These are phyloP conservation scores for Piezodorus guildinii DNA, from an alignment of 1,140 invertebrate genomes.

Conservation along the genomic window DNA sequence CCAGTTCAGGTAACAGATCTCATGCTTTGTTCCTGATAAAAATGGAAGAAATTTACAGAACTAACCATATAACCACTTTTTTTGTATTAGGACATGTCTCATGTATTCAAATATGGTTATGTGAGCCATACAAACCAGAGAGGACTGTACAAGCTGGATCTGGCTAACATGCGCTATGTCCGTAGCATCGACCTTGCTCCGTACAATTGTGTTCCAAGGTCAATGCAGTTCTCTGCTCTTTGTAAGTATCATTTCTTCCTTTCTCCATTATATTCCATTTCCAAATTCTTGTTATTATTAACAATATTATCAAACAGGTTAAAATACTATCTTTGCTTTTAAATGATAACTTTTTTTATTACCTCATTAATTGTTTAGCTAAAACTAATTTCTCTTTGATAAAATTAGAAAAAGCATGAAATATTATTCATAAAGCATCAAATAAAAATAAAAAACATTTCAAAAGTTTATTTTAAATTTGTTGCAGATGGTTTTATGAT, in stretches of 20 bases:
- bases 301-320: too few species aligned
- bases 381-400: too few species aligned
- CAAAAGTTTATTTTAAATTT: conserved; percentile 21
- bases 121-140: conserved; percentile 62
- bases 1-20: conserved; percentile 37
- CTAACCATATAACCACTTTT: neutral
- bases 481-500: conserved; percentile 58
- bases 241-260: conserved; percentile 43
- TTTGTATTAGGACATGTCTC: conserved; percentile 46
- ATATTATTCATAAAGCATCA: too few species aligned
- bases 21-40: too few species aligned
- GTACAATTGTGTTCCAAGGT: conserved; percentile 62
- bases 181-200: conserved; percentile 59
- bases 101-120: conserved; percentile 63
- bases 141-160: conserved; percentile 63
- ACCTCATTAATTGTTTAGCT: neutral
- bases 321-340: too few species aligned
- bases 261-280: too few species aligned
- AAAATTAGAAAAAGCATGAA: too few species aligned
- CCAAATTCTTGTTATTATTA: too few species aligned
- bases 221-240: conserved; percentile 58
- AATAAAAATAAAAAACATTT: neutral
- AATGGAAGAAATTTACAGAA: too few species aligned
- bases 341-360: neutral
- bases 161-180: conserved; percentile 62